Evolutionary conservation across 2,888 invertebrate species (phyloP).

Genomic region (Apoda limacodes): DNA sequence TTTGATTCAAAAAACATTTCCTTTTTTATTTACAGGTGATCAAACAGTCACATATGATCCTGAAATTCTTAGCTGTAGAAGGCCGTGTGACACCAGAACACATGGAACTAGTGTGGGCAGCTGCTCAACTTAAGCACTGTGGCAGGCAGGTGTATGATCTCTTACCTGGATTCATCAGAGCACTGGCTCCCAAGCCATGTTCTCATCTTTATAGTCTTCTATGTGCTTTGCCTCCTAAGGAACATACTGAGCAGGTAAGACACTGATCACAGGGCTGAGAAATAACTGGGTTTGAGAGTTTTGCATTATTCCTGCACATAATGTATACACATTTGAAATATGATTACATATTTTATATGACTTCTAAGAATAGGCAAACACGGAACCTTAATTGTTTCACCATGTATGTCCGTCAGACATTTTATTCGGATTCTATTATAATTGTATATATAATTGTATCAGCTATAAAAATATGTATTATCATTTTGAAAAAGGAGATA

Average conservation of each 20-base stretch:
- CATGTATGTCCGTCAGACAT: too few relatives aligned
- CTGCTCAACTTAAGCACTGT: conserved; percentile 95
- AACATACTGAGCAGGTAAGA: conserved; percentile 89
- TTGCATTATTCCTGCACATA: too few relatives aligned
- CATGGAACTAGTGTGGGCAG: conserved; percentile 94
- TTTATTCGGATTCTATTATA: too few relatives aligned
- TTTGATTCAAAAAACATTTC: too few relatives aligned
- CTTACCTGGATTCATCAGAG: conserved; percentile 89
- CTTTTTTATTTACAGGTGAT: conserved; percentile 86
- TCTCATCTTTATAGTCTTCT: conserved; percentile 88
- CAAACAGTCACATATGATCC: conserved; percentile 93
- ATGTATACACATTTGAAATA: too few relatives aligned
- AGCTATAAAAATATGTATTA: too few relatives aligned
- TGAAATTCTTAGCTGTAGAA: conserved; percentile 93
- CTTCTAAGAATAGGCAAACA: too few relatives aligned
- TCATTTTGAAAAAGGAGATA: too few relatives aligned
- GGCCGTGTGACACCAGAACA: conserved; percentile 91
- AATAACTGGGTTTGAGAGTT: too few relatives aligned
- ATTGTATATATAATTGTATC: too few relatives aligned
- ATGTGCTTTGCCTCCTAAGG: conserved; percentile 89
- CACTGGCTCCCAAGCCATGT: conserved; percentile 88
- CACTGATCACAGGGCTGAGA: not conserved
- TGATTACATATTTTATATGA: too few relatives aligned
- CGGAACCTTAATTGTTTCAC: too few relatives aligned
- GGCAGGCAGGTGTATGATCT: conserved; percentile 94